These are phyloP conservation scores for Silurus meridionalis DNA, from an alignment of 2,113 vertebrate species.

Conservation along the genomic window DNA sequence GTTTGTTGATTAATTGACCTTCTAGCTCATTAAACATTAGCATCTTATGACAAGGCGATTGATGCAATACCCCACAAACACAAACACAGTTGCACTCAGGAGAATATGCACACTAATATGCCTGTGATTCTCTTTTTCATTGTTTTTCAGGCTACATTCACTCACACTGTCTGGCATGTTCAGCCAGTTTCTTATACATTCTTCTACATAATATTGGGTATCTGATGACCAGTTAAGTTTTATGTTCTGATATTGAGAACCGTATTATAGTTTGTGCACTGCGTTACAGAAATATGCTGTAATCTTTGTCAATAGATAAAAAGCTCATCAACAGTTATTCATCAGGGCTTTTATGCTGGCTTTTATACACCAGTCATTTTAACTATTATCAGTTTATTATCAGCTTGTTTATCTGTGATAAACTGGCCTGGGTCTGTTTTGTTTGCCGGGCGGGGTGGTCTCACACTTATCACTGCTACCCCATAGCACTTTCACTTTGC, in stretches of 20 bases:
- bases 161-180: background rate
- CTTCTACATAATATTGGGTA: background rate
- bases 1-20: slow-evolving; percentile 38
- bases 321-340: background rate
- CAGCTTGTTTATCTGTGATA: background rate
- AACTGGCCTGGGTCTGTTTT: background rate
- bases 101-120: background rate
- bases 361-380: background rate
- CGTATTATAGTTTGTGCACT: background rate
- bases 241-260: background rate
- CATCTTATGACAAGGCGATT: slow-evolving; percentile 38
- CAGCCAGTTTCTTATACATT: background rate
- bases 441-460: background rate
- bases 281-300: background rate
- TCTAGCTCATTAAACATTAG: slow-evolving; percentile 54
- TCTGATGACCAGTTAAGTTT: background rate
- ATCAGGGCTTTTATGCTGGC: background rate
- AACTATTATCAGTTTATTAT: background rate
- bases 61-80: slow-evolving; percentile 22
- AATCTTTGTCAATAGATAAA: background rate
- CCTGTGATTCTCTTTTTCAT: background rate
- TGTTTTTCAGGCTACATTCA: background rate
- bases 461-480: background rate
- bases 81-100: background rate
- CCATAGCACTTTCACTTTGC: background rate